These are phyloP conservation scores for Myotis davidii DNA, from an alignment of 2,113 vertebrate species.

Conservation along the genomic window DNA sequence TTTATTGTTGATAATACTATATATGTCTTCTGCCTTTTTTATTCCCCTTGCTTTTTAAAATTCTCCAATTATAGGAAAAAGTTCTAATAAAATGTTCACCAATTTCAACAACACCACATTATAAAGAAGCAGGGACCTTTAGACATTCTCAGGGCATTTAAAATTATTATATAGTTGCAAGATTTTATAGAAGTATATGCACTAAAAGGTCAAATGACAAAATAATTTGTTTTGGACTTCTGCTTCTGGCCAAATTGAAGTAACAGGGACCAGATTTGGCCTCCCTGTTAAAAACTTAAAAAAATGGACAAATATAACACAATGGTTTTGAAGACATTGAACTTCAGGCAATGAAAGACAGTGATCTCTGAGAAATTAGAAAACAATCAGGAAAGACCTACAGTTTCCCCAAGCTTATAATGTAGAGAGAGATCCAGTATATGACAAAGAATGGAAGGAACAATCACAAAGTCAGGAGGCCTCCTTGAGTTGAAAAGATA, in stretches of 20 bases:
- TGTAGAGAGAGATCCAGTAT: background rate
- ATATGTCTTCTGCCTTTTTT: too few species aligned
- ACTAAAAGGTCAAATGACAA: slow-evolving; percentile 21
- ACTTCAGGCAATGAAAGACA: background rate
- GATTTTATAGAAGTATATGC: background rate
- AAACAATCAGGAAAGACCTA: background rate
- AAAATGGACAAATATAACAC: background rate
- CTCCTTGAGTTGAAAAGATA: background rate
- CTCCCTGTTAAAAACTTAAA: background rate
- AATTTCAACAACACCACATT: background rate
- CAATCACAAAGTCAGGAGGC: background rate
- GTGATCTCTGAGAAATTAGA: background rate
- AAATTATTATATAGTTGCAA: background rate
- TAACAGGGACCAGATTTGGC: background rate
- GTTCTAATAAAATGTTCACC: slow-evolving; percentile 8
- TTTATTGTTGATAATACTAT: too few species aligned
- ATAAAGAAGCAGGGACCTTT: background rate
- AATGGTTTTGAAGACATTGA: background rate
- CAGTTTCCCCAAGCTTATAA: background rate
- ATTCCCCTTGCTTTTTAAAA: too few species aligned
- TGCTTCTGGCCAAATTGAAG: background rate
- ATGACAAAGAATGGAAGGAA: background rate
- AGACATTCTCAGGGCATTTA: background rate
- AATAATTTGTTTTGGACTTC: background rate
- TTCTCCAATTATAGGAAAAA: background rate